Conservation (phyloP, 2,888 invertebrate species). For the Xestia rhomboidea region DNA sequence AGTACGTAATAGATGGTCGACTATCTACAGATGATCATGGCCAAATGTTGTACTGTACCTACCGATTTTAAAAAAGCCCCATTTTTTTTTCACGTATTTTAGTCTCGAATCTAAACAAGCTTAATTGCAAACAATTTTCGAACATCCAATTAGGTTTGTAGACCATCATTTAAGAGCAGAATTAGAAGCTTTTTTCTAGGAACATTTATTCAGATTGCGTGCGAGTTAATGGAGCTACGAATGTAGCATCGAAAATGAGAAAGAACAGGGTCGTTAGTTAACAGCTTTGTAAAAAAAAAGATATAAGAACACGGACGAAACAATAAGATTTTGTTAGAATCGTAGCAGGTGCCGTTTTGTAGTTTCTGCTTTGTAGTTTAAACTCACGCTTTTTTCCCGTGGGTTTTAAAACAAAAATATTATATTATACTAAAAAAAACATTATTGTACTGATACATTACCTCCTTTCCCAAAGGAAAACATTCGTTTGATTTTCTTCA, state of each 20-base stretch:
- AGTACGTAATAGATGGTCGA: no score
- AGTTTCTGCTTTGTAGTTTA: no score
- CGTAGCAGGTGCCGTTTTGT: neutral
- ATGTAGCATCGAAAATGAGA: constrained; percentile 39
- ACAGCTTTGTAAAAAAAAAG: neutral
- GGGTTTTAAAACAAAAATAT: no score
- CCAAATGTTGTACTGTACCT: no score
- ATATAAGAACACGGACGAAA: neutral
- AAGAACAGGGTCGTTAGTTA: constrained; percentile 26
- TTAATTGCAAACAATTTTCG: constrained; percentile 9
- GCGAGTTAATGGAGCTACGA: constrained; percentile 27
- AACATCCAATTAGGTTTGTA: constrained; percentile 16
- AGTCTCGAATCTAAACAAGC: neutral
- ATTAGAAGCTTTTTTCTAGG: constrained; percentile 28
- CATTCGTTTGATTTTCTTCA: constrained; percentile 87
- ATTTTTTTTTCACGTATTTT: no score
- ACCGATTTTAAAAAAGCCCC: no score
- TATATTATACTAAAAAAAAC: no score
- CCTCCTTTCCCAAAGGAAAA: constrained; percentile 85
- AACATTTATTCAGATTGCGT: constrained; percentile 46
- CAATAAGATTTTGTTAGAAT: neutral
- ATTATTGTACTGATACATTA: constrained; percentile 65
- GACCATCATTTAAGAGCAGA: constrained; percentile 15
- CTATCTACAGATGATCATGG: no score
- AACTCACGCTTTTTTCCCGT: no score